Conservation (phyloP, 2,888 invertebrate species). For the Epinotia ramella region DNA sequence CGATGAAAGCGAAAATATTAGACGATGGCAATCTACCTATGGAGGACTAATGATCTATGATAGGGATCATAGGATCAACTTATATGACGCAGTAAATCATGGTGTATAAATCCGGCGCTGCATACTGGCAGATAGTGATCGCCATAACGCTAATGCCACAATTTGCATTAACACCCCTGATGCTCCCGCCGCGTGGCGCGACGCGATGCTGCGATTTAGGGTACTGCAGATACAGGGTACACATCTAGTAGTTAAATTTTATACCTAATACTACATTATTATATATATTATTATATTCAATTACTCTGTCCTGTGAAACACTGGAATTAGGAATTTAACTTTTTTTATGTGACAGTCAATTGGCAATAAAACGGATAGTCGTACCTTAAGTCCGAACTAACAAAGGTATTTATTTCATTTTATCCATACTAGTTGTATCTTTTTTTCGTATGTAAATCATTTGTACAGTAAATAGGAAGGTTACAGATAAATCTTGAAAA, state of each 20-base stretch:
- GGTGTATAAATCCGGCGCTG: slow-evolving; percentile 52
- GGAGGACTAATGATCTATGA: slow-evolving; percentile 5
- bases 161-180: slow-evolving; percentile 70
- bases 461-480: background rate
- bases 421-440: background rate
- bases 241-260: background rate
- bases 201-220: slow-evolving; percentile 33
- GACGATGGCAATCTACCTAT: slow-evolving; percentile 8
- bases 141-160: slow-evolving; percentile 73
- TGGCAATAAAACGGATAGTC: background rate
- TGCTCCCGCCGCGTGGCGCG: slow-evolving; percentile 27
- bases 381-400: background rate
- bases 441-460: background rate
- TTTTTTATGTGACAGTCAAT: background rate
- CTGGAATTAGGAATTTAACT: background rate
- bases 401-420: background rate
- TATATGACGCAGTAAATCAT: slow-evolving; percentile 59
- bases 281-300: no score
- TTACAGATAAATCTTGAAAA: background rate
- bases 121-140: slow-evolving; percentile 63
- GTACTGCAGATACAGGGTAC: background rate
- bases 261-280: background rate
- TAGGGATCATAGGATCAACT: slow-evolving; percentile 35
- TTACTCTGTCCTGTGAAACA: no score
- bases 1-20: slow-evolving; percentile 19